Evolutionary conservation across 2,797 vertebrate genomes (phyloP).

Genomic region (Orestias chungarensis): DNA sequence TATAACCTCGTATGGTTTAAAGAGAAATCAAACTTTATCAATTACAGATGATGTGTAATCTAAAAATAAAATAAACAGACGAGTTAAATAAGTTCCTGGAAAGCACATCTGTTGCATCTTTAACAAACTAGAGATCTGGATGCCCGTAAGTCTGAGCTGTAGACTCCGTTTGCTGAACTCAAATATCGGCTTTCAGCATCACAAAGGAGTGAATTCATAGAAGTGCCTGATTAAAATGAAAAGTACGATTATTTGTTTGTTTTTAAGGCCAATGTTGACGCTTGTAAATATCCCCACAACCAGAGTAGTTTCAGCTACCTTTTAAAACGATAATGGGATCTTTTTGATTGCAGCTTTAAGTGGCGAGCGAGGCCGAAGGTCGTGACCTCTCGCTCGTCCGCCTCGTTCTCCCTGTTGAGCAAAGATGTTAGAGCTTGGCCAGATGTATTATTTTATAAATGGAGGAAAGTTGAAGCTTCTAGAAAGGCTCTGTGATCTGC

Average conservation of each 20-base stretch:
- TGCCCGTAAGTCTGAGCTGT: not conserved
- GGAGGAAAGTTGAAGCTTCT: conserved; percentile 1
- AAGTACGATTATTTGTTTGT: not conserved
- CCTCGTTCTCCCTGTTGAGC: not conserved
- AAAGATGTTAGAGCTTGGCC: not conserved
- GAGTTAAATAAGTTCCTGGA: not conserved
- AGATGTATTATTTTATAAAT: conserved; percentile 1
- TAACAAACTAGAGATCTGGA: not conserved
- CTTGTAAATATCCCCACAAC: not conserved
- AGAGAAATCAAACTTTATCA: not conserved
- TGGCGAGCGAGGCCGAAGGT: conserved; percentile 54
- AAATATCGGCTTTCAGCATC: not conserved
- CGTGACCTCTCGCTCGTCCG: conserved; percentile 43
- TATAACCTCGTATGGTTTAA: not conserved
- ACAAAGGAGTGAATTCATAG: not conserved
- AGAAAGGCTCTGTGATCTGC: not conserved
- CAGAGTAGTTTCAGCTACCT: not conserved
- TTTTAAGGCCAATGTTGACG: not conserved
- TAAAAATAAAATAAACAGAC: not conserved
- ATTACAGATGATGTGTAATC: not conserved
- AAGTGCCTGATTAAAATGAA: conserved; percentile 24
- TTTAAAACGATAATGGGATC: not conserved
- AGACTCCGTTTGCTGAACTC: not conserved
- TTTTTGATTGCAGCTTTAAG: conserved; percentile 1
- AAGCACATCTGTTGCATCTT: not conserved